Conservation (phyloP, 2,797 vertebrate genomes). For the Rhabdophis nuchalis region DNA sequence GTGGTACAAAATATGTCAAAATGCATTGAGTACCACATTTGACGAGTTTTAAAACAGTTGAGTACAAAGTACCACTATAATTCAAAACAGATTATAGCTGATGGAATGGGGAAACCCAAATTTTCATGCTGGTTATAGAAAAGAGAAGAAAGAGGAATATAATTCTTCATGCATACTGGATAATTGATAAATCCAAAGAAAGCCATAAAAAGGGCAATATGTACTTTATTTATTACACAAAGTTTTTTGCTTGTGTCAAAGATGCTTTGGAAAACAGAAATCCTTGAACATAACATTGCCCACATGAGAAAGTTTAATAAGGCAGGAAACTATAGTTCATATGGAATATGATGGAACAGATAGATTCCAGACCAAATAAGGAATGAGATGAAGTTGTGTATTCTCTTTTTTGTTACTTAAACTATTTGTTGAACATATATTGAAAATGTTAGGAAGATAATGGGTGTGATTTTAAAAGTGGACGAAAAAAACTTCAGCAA, state of each 20-base stretch:
- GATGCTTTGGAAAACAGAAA: neutral
- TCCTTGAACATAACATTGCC: neutral
- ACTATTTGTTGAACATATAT: neutral
- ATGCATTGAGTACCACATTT: too few relatives aligned
- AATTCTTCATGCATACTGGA: neutral
- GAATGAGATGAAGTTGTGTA: neutral
- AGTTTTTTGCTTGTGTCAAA: too few relatives aligned
- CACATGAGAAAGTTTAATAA: neutral
- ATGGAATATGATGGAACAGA: neutral
- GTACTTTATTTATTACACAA: neutral
- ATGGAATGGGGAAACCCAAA: neutral
- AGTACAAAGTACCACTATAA: neutral
- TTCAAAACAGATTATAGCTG: neutral
- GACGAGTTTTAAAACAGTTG: too few relatives aligned
- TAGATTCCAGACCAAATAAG: neutral
- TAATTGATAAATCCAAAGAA: neutral
- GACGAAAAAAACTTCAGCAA: neutral
- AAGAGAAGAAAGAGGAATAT: neutral
- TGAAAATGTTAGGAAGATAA: neutral
- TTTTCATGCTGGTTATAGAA: neutral
- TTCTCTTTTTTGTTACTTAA: neutral
- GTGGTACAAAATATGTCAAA: too few relatives aligned
- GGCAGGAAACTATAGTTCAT: neutral
- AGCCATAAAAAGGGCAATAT: too few relatives aligned
- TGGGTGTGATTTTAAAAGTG: neutral